Evolutionary conservation across 1,140 invertebrate species (phyloP), one percentile per base, ranked within the genome.

Genomic region (Drosophila watanabei): DNA sequence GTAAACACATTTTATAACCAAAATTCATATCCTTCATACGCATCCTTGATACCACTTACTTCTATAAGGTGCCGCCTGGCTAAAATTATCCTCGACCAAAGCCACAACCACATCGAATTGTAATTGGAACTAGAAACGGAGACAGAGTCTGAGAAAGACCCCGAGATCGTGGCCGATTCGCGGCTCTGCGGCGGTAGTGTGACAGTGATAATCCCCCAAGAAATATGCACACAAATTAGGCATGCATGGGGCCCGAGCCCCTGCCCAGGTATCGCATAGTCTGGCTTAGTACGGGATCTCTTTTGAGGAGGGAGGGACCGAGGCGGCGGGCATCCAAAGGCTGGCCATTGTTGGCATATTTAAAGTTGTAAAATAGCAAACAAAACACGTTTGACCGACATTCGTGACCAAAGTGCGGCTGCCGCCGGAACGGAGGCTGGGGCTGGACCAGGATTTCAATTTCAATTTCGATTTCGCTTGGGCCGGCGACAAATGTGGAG

Each of bases 351-450:
- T 90, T 90, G 86, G 86, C 86, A 90, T 90, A 90, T 90, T 90
- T 90, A 90, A 90, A 90, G 87, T 90, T 90, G 86, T 90, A 90
- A 90, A 89, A 89, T 89, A 89, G 86, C 87, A 73, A 87, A 75
- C 78, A 85, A 90, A 90, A 90, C 86, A 90, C 86, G 86, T 90
- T 90, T 90, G 86, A 90, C 86, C 86, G 86, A 90, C 86, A 90
- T 90, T 90, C 86, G 86, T 90, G 86, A 90, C 86, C 86, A 80
- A 90, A 90, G 86, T 89, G 85, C 81, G 78, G 81, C 84, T 77
- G 83, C 83, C 59, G 65, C 48, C 28, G 65, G 30, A 37, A 35
- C 60, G 59, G 56, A 24, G 65, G 58, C 48, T 57, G 69, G 14
- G 28, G 61, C 70, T 56, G 32, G 56, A 65, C 62, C 84, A 84